These are phyloP conservation scores for Bombus waltoni DNA, from an alignment of 1,140 invertebrate genomes.

Conservation along the genomic window DNA sequence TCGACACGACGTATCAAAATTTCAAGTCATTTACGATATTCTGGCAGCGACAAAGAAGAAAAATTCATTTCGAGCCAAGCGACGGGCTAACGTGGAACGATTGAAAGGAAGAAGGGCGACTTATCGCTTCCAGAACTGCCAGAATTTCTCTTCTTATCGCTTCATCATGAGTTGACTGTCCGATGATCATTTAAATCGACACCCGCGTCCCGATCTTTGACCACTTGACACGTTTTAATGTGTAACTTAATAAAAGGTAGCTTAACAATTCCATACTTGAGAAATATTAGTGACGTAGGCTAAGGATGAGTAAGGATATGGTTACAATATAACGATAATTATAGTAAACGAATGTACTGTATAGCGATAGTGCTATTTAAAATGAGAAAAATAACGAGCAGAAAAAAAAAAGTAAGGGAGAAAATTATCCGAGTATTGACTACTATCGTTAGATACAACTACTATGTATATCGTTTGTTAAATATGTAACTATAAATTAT, in stretches of 20 bases:
- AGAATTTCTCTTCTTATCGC: not conserved
- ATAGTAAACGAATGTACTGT: slow-evolving; percentile 66
- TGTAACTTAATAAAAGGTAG: slow-evolving; percentile 41
- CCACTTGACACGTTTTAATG: slow-evolving; percentile 30
- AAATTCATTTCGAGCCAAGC: not conserved
- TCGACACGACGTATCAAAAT: not conserved
- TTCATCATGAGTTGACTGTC: not conserved
- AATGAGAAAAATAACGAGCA: slow-evolving; percentile 34
- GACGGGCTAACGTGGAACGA: too few relatives aligned
- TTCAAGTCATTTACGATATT: not conserved
- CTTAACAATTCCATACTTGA: slow-evolving; percentile 40
- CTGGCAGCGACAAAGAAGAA: not conserved
- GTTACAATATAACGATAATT: slow-evolving; percentile 62
- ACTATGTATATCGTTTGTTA: slow-evolving; percentile 77
- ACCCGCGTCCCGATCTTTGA: slow-evolving; percentile 41
- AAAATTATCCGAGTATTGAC: slow-evolving; percentile 67
- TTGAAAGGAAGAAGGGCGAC: too few relatives aligned
- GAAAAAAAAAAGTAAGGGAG: slow-evolving; percentile 22
- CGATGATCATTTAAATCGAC: not conserved
- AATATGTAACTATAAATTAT: slow-evolving; percentile 75
- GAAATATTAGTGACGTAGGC: slow-evolving; percentile 52
- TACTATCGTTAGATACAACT: slow-evolving; percentile 75
- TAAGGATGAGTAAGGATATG: slow-evolving; percentile 52
- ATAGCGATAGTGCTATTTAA: slow-evolving; percentile 63
- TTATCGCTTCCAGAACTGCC: not conserved